A percentile compares a stretch with the other conserved stretches of the same genome.
Conservation (phyloP, 2,113 vertebrate genomes). For the Myiozetetes cayanensis region DNA sequence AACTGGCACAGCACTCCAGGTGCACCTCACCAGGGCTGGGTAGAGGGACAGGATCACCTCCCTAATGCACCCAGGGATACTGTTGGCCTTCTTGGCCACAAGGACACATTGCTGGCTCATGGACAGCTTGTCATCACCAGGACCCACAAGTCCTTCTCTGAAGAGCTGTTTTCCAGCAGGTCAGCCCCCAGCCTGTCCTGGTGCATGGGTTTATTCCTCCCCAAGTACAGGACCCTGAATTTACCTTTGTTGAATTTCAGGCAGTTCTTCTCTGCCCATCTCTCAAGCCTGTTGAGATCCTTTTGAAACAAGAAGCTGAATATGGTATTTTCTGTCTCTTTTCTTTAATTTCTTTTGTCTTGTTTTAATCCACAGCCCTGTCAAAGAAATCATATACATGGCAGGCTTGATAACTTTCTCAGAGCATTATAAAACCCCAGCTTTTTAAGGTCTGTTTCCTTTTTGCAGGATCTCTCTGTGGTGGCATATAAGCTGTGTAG, state of each 20-base stretch:
- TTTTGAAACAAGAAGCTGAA: background rate
- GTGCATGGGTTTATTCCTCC: background rate
- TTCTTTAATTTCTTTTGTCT: background rate
- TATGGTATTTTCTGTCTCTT: background rate
- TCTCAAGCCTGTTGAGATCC: background rate
- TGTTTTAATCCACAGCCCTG: background rate
- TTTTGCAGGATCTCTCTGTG: background rate
- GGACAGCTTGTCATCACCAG: background rate
- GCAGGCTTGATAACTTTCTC: background rate
- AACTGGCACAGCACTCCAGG: background rate
- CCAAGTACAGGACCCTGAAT: background rate
- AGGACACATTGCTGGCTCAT: no score
- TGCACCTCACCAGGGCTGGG: background rate
- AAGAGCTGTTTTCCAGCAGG: background rate
- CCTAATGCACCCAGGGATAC: no score
- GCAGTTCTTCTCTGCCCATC: background rate
- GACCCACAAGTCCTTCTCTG: no score
- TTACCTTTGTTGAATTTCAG: background rate
- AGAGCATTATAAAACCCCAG: accelerated
- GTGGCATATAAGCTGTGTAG: accelerated
- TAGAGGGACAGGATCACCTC: background rate
- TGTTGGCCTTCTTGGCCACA: background rate
- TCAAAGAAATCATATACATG: background rate
- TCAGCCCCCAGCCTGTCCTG: background rate
- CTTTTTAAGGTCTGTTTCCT: background rate